Evolutionary conservation across 2,797 vertebrate species (phyloP), one percentile per base, ranked within the genome.

Genomic region (Bothrops alternatus): DNA sequence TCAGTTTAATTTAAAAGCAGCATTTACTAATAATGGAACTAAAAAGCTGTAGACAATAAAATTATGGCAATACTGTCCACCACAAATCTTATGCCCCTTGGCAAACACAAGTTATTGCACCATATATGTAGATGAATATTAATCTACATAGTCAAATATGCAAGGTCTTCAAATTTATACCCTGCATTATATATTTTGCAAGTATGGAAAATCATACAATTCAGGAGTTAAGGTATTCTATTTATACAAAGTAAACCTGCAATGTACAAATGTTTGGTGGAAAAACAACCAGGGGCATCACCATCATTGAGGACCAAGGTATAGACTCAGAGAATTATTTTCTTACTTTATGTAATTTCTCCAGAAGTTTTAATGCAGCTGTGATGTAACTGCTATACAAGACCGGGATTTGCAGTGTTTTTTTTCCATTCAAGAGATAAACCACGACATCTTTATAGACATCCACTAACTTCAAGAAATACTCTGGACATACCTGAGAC

Each of bases 261-360:
- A 57, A 55, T 18, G 57, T 3, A 10, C 20, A 53, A 42, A 16
- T 42, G 7, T 14, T 23, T 86, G 18, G 13, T 11, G 18, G 87
- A 47, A 88, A 88, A 47, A 26, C 26, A 3, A 32, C 7, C 18
- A 57, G 86, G 13, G 55, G 11, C 16, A 37, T 87, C 58, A 26
- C 12, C 12, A 0, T 55, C 4, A 82, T 2, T 47, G 7, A 82
- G 47, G 20, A 82, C 8, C 73, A 82, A 5, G 6, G 42, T 25
- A 1, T 23, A 0, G 0, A 6, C 47, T 3, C 18, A 55, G 12
- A 14, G 47, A 91, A 4, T 53, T 37, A 32, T 23, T 47, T 42
- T 82, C 96, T 94, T 97, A 99, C 99, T 98, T 99, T 99, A 96
- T 99, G 98, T 87, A 99, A 98, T 93, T 99, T 99, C 96, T 99